Conservation (phyloP, 2,888 invertebrate species). For the Melitaea athalia region DNA sequence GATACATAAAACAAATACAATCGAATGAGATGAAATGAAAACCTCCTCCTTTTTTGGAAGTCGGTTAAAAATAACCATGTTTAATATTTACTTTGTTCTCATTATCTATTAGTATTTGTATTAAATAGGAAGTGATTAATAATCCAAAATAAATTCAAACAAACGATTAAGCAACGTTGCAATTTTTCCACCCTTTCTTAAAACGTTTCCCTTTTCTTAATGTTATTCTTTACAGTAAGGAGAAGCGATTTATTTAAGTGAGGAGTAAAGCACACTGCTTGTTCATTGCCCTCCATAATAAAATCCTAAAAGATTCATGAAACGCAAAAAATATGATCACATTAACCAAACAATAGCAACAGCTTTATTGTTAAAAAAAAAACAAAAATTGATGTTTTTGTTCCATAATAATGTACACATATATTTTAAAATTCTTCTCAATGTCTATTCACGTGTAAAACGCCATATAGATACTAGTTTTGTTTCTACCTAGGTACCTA, state of each 20-base stretch:
- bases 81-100: not conserved
- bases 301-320: constrained; percentile 49
- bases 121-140: constrained; percentile 32
- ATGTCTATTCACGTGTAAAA: not conserved
- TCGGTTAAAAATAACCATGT: not conserved
- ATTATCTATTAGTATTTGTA: not conserved
- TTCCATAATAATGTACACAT: no score
- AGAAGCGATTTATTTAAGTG: constrained; percentile 71
- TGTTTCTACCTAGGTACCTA: no score
- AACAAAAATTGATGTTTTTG: constrained; percentile 36
- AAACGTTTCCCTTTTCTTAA: constrained; percentile 53
- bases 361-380: constrained; percentile 46
- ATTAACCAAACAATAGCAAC: constrained; percentile 61
- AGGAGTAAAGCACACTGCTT: constrained; percentile 58
- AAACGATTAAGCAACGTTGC: constrained; percentile 68
- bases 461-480: not conserved
- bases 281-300: constrained; percentile 57
- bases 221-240: constrained; percentile 48
- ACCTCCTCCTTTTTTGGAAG: no score
- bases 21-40: no score
- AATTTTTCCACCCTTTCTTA: constrained; percentile 46
- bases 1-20: no score
- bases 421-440: no score
- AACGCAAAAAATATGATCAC: constrained; percentile 64
- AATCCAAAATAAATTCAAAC: constrained; percentile 39